Percentiles rank a stretch among this genome's conserved stretches.
phyloP scores from a whole-genome alignment of 2,888 invertebrate genomes.

The Scaptomyza flava region DNA sequence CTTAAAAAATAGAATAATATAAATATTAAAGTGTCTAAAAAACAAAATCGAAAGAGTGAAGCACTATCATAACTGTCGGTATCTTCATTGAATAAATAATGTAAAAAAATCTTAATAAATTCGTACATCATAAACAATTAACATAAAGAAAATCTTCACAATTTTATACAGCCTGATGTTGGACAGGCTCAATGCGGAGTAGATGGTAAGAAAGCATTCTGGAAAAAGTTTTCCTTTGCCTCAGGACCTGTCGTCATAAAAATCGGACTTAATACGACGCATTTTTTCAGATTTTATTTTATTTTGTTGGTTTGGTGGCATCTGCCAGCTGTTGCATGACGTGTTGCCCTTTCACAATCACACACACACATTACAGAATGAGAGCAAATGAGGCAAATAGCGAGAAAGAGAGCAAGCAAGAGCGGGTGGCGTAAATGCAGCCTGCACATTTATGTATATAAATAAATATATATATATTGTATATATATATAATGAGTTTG shows the following conservation, averaged over 20 bases:
- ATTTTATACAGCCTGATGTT: too few relatives aligned
- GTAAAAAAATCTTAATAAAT: too few relatives aligned
- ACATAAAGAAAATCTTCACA: too few relatives aligned
- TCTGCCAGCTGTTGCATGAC: conserved; percentile 62
- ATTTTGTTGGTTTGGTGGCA: conserved; percentile 28
- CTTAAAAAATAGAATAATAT: too few relatives aligned
- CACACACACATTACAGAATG: conserved; percentile 1
- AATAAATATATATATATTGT: neutral
- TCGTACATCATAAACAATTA: too few relatives aligned
- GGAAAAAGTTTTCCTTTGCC: neutral
- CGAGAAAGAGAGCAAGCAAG: neutral
- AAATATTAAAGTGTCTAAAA: too few relatives aligned
- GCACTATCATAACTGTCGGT: too few relatives aligned
- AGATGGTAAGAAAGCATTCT: neutral
- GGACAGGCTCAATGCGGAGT: neutral
- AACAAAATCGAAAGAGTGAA: too few relatives aligned
- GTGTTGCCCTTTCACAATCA: conserved; percentile 26
- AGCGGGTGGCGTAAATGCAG: conserved; percentile 13
- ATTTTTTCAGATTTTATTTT: conserved; percentile 7
- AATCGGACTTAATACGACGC: conserved; percentile 1
- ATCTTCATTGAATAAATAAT: too few relatives aligned
- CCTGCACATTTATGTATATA: conserved; percentile 18
- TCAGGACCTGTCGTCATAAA: conserved; percentile 6
- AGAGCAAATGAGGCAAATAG: conserved; percentile 1
- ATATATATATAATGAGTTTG: conserved; percentile 67